A percentile compares a stretch with the other conserved stretches of the same genome.
These are phyloP conservation scores for Nephotettix cincticeps DNA, from an alignment of 1,140 invertebrate genomes.

Conservation along the genomic window DNA sequence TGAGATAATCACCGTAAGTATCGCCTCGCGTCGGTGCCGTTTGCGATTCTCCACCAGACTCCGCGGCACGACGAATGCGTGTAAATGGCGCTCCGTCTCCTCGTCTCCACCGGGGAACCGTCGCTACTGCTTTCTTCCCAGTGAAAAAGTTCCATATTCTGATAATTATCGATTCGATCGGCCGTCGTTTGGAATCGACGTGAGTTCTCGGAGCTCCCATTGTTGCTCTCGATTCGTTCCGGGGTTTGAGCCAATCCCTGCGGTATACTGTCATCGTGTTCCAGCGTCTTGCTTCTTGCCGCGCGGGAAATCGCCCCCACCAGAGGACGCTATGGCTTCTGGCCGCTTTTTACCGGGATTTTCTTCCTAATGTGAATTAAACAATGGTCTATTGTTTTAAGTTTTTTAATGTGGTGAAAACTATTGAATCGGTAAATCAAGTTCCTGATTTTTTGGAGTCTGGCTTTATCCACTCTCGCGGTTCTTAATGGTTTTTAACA, in stretches of 20 bases:
- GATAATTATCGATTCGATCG: slow-evolving; percentile 28
- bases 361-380: too few species aligned
- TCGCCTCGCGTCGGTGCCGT: background rate
- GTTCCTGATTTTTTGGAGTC: too few species aligned
- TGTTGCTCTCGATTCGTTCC: slow-evolving; percentile 27
- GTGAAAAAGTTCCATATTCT: slow-evolving; percentile 27
- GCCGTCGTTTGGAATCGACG: slow-evolving; percentile 25
- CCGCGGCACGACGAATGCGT: slow-evolving; percentile 13
- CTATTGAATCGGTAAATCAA: too few species aligned
- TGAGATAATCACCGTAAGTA: background rate
- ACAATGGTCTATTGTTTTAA: too few species aligned
- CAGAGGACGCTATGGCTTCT: background rate
- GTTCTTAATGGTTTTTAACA: too few species aligned
- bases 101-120: background rate
- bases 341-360: too few species aligned
- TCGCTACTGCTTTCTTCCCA: slow-evolving; percentile 25
- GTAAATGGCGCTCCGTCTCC: slow-evolving; percentile 12
- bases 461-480: too few species aligned
- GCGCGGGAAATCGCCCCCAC: background rate
- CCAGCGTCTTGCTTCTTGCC: background rate
- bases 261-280: slow-evolving; percentile 9
- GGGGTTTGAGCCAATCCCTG: slow-evolving; percentile 17
- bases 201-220: slow-evolving; percentile 21
- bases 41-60: background rate
- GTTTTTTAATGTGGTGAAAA: too few species aligned